Base-by-base conservation (phyloP, 2,113 vertebrate species). In the Clarias macrocephalus region DNA sequence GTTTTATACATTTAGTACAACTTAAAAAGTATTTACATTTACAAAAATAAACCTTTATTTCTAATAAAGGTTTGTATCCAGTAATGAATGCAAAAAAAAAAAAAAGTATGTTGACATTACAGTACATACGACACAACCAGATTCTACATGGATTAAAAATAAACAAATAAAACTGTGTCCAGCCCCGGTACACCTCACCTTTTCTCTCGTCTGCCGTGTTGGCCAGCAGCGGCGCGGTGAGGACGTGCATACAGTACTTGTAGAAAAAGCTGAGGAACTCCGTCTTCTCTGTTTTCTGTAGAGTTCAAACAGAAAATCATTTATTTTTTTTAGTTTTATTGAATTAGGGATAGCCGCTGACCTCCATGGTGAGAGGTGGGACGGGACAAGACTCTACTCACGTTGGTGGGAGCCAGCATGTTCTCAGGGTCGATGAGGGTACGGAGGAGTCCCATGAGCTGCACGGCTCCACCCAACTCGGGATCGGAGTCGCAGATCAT, bases 241-340 rank as follows among this genome's bases (percentile, higher is more conserved):
- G 96, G 59, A 99, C 97, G 9, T 99, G 98, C 98, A 99, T 99
- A 94, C 98, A 99, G 96, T 99, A 98, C 92, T 99, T 99, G 94
- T 99, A 99, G 95, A 99, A 99, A 94, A 99, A 99, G 94, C 97
- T 98, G 88, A 99, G 94, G 91, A 99, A 99, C 88, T 99, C 98
- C 0, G 98, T 99, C 94, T 99, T 99, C 92, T 99, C 98, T 0
- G 98, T 98, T 98, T 99, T 99, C 98, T 99, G 90, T 10, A 37
- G 0, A 11, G 81, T 83, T 52, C 9, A 81, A 81, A 79, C 37
- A n/a, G 80, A 9, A 18, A 60, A 13, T 37, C 7, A 1, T 6
- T 2, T 8, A 21, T 60, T 48, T 8, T 48, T 8, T 48, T 48
- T 8, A 8, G 30, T 21, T 33, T 60, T 23, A 79, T n/a, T 30